Base-by-base conservation (phyloP, 2,888 invertebrate species). In the Sepiola atlantica region DNA sequence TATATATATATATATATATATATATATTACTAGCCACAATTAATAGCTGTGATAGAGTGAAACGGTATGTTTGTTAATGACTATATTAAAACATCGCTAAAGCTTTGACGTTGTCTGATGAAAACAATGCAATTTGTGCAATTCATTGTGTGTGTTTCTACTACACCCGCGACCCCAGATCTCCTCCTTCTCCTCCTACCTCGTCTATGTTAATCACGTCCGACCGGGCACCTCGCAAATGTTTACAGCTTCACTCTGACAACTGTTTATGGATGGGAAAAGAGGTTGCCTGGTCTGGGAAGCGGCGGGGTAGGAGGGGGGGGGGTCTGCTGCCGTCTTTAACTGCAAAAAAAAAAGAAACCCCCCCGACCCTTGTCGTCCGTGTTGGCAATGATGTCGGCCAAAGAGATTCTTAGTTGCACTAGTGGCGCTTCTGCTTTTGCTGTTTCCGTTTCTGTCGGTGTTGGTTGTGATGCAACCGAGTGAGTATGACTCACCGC, bases 161-260 rank as follows among this genome's bases (percentile, higher is more conserved):
- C 45, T 45, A 12, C 77, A 77, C 16, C 77, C 77, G 32, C 32
- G 16, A 77, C n/a, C 32, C 77, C 4, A 77, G n/a, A 20, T 20
- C 32, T 8, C 45, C 45, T 45, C 45, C 45, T 45, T 45, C 45
- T 45, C 45, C 45, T 8, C 45, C 45, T 45, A n/a, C 61, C 28
- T 24, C 28, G 21, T 61, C 28, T 21, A 21, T 61, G 61, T 18
- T 77, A 77, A 77, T 77, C n/a, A 77, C 32, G 77, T 77, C 32
- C 32, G 32, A n/a, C 77, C 77, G n/a, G 77, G 32, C 77, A 77
- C 32, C 77, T 77, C 20, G 77, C 32, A 77, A 77, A 16, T 77
- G 77, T 77, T 77, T 77, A 77, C 77, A 77, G 77, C 77, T 77
- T 77, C 77, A 77, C 32, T 77, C 77, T 77, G 32, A 77, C 77